Evolutionary conservation across 2,888 invertebrate species (phyloP), one percentile per base, ranked within the genome.

Genomic region (Nysson spinosus): DNA sequence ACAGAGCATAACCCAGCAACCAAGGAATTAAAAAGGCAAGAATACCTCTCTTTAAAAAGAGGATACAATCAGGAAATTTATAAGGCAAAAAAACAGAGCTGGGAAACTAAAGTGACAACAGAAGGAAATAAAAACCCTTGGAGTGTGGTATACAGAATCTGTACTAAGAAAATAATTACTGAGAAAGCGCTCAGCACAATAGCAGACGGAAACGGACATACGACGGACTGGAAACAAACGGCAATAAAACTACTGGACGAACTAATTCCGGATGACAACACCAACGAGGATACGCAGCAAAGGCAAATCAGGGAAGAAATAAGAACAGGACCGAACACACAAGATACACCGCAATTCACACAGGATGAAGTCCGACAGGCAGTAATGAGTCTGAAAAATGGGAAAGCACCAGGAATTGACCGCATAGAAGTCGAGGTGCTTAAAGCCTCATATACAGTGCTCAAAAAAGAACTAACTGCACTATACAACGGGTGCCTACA

Each of bases 171-270:
- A n/a, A 4, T 34, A n/a, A 7, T 0, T 0, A 14, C 19, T 0
- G 35, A 49, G 4, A 11, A 4, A 2, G 50, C 17, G 0, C 7
- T 50, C 4, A 6, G 28, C 28, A n/a, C n/a, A n/a, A n/a, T n/a
- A n/a, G n/a, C n/a, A n/a, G n/a, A n/a, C 17, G 26, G 12, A 1
- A 56, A 56, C 9, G 28, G 20, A 3, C 35, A 52, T 7, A 34
- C 39, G 0, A 34, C 61, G 4, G 50, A 44, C 14, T 30, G 1
- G n/a, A n/a, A n/a, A n/a, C n/a, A n/a, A n/a, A n/a, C n/a, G n/a
- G n/a, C n/a, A n/a, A n/a, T n/a, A n/a, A n/a, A n/a, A n/a, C n/a
- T n/a, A n/a, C n/a, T n/a, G n/a, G n/a, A n/a, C n/a, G n/a, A n/a
- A n/a, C n/a, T n/a, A n/a, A n/a, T n/a, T n/a, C n/a, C n/a, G n/a